Evolutionary conservation across 2,113 vertebrate genomes (phyloP), one percentile per base, ranked within the genome.

Genomic region (Chrysemys picta): DNA sequence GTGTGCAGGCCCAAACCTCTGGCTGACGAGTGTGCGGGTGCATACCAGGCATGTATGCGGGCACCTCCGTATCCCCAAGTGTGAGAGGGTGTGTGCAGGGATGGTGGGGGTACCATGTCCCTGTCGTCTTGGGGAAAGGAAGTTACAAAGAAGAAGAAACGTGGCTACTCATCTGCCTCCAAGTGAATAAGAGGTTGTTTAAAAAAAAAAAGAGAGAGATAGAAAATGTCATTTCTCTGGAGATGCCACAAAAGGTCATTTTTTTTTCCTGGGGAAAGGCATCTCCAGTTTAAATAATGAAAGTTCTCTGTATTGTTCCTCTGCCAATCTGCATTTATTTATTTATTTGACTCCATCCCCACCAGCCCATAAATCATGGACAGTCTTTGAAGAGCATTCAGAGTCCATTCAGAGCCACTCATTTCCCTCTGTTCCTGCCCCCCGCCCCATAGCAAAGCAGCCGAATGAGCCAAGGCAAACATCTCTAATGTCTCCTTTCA

Each of bases 401-500:
- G 29, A 62, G 24, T 6, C 93, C 45, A 53, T 56, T 56, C 82
- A 35, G 56, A 89, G 45, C 49, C 47, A 31, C 69, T 65, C 17
- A 42, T 65, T 72, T 2, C 69, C 92, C 65, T 85, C 90, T 47
- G 47, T 82, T 94, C 91, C 90, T 9, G 2, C 53, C 91, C 72
- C 90, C 91, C 17, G 12, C 53, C 65, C 29, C 49, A 35, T 49
- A 75, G 49, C 1, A 24, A 97, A 85, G 78, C 88, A 25, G 91
- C 89, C 56, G 92, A 93, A 4, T 0, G 65, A 93, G 91, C 97
- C 97, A 96, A 97, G 91, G 91, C 96, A 98, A 98, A 97, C 82
- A 94, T 91, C 95, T 96, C 96, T 94, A 93, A 91, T 94, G 79
- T 85, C 97, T 91, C 97, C 91, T 95, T 97, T 98, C 95, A 52